Evolutionary conservation across 2,113 vertebrate species (phyloP).

Genomic region (Burhinus bistriatus): DNA sequence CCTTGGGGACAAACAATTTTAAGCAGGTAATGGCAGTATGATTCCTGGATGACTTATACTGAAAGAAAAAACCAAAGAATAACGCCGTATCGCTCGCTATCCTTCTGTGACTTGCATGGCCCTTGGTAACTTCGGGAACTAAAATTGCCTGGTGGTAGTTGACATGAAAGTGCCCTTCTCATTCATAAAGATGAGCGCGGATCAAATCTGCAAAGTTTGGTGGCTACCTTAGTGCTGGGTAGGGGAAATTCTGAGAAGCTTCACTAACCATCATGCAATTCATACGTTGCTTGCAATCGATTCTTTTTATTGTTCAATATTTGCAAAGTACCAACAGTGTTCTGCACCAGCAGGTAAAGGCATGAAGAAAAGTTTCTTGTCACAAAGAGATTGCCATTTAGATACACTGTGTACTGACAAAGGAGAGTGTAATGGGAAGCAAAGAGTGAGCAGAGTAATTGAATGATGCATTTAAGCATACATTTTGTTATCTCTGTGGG

Average conservation of each 20-base stretch:
- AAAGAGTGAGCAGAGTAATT: conserved; percentile 30
- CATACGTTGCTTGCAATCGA: not conserved
- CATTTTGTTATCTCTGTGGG: conserved; percentile 56
- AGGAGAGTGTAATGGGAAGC: conserved; percentile 27
- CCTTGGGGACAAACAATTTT: not conserved
- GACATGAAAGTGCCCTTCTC: not conserved
- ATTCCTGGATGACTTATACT: not conserved
- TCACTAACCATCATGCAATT: not conserved
- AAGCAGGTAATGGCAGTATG: not conserved
- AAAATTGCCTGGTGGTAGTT: not conserved
- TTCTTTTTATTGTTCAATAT: conserved; percentile 25
- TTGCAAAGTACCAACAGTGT: conserved; percentile 14
- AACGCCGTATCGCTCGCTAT: not conserved
- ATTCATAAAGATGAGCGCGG: not conserved
- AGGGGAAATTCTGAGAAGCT: not conserved
- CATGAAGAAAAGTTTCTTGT: conserved; percentile 44
- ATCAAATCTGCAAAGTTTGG: not conserved
- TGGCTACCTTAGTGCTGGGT: not conserved
- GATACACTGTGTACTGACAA: conserved; percentile 35
- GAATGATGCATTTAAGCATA: conserved; percentile 60
- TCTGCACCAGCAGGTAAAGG: conserved; percentile 44
- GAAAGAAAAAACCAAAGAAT: not conserved
- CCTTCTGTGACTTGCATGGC: not conserved
- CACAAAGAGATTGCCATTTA: conserved; percentile 48
- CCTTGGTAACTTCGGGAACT: not conserved